Evolutionary conservation across 2,888 invertebrate genomes (phyloP), one percentile per base, ranked within the genome.

Genomic region (Tetropium fuscum): DNA sequence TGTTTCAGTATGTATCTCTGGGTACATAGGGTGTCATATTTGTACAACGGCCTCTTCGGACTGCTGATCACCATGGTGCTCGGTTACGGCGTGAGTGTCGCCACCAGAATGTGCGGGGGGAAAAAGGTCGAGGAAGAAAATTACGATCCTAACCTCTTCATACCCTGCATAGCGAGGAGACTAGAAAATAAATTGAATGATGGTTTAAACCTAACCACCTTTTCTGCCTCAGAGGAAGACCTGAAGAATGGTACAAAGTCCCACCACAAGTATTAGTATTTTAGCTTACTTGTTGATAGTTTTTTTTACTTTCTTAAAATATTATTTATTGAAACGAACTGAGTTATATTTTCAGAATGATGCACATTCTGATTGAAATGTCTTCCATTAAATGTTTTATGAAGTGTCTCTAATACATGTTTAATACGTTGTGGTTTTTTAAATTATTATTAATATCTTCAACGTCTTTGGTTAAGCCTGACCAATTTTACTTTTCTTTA

Each of bases 11-110:
- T 74, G 0, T 88, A 86, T 73, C 87, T 89, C 72, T 91, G 88
- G 82, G 78, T 89, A n/a, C 89, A 89, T 73, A 85, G 88, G 66
- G 81, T 92, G 16, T 92, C 92, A 0, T 92, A 91, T 73, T 84
- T 90, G 84, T 91, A 90, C 87, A 90, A 89, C 53, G 87, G 89
- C 0, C 82, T 84, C 0, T 64, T 87, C 11, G 88, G 88, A 16
- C 78, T 86, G 34, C 6, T 83, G 0, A 66, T 83, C 1, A 84
- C 87, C 0, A 69, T 87, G 19, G 36, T 85, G 3, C 74, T 84
- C 13, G 89, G 89, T 22, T 83, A 84, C 58, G 2, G 85, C 1
- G 74, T 81, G 1, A 88, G 88, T 69, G 75, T 80, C 49, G 56
- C 84, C 2, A 76, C 77, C 38, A 77, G 75, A n/a, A 71, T 71